Evolutionary conservation across 2,888 invertebrate genomes (phyloP), one percentile per base, ranked within the genome.

Genomic region (Resseliella maxima): DNA sequence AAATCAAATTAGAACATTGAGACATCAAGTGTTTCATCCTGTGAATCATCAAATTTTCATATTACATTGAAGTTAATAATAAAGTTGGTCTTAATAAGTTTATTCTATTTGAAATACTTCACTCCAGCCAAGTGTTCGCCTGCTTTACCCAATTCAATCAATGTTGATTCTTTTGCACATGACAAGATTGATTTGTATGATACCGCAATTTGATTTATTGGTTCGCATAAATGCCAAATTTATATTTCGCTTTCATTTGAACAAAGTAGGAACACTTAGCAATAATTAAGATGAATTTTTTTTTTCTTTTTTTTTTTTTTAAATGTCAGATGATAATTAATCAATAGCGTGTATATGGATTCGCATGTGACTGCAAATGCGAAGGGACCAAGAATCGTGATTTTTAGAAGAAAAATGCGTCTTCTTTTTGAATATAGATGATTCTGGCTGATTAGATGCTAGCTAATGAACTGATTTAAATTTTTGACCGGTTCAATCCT

Each of bases 301-400:
- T 24, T 59, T n/a, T n/a, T n/a, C n/a, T n/a, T n/a, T n/a, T n/a
- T n/a, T n/a, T n/a, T n/a, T n/a, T 59, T 72, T 24, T 3, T 15
- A 72, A 72, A 72, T 72, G 72, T 72, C 72, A 72, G 72, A 72
- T 72, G 31, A 72, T 72, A 72, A 72, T 72, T 72, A 72, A 72
- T 72, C 72, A 72, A 35, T 72, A n/a, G n/a, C 12, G 24, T 59
- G 59, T 59, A 59, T n/a, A n/a, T n/a, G n/a, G n/a, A n/a, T n/a
- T n/a, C n/a, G n/a, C n/a, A n/a, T n/a, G n/a, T n/a, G n/a, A n/a
- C n/a, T n/a, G n/a, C n/a, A n/a, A n/a, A n/a, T 18, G 18, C 46
- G 18, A 50, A 50, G 46, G 46, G 15, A 50, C 2, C 12, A 50
- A 50, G 18, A 15, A 50, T 2, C 46, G 46, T 50, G 18, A 15